Base-by-base conservation (phyloP, 2,797 vertebrate genomes). In the Onychomys torridus region DNA sequence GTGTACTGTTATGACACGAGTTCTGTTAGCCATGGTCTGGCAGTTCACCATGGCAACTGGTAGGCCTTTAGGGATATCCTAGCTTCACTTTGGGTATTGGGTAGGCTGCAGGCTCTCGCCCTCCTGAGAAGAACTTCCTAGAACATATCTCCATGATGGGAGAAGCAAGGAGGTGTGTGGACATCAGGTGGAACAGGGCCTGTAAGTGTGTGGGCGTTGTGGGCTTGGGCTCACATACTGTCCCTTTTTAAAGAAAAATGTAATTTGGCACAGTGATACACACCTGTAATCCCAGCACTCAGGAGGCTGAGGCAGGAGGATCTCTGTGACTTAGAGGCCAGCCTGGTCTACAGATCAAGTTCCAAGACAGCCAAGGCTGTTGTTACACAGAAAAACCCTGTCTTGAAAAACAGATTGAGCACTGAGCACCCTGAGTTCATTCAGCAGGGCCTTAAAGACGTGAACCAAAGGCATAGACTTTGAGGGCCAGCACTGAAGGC, bases 11-110 rank as follows among this genome's bases (percentile, higher is more conserved):
- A 37, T 32, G 59, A 37, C 55, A 12, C 55, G 34, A 43, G 32
- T 21, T 49, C 19, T 29, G 32, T 14, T 11, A 89, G 78, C 25
- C 7, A 1, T 49, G 55, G 10, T 32, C 46, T 37, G 6, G 13
- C 14, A 3, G 11, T 25, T n/a, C 6, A 0, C 79, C n/a, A 12
- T 16, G 21, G 37, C 43, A 3, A 29, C 32, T 49, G 75, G 4
- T 5, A 5, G 4, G 2, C n/a, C 83, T 92, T 11, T 19, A 7
- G 81, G 37, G 29, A 46, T 57, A 40, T 29, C 11, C 19, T 55
- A 29, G 11, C 76, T 2, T 0, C 2, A 0, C 37, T 6, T 0
- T 5, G 5, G 25, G 3, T 19, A 7, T 17, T 13, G 61, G 23
- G 2, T 17, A 8, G 55, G 43, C 81, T 21, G 1, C 19, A 2